Evolutionary conservation across 2,113 vertebrate species (phyloP), one percentile per base, ranked within the genome.

Genomic region (Danionella cerebrum): DNA sequence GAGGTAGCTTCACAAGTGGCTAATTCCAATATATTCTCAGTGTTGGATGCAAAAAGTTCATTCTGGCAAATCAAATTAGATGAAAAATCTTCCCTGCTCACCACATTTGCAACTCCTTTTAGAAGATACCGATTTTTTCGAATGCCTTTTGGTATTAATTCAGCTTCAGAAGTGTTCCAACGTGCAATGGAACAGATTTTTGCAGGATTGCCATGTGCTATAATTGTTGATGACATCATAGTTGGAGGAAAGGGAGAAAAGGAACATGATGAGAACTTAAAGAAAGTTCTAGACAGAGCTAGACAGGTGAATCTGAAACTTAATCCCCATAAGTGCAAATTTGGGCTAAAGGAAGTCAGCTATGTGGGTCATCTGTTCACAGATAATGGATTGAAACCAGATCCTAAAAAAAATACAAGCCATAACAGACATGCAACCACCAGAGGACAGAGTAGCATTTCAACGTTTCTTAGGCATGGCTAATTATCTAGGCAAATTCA

Each of bases 351-450:
- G n/a, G n/a, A n/a, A n/a, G 54, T 58, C 1, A 39, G 35, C 16
- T 59, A 59, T 27, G 36, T 59, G 19, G 70, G 69, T 58, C 2
- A 19, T 1, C 18, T 24, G 64, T 81, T 77, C 72, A 82, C 79
- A 79, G 74, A 78, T 7, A 51, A n/a, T n/a, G 25, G 50, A 52
- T 33, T 53, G 11, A 83, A 80, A 74, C 71, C 65, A 79, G 79
- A 80, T n/a, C 75, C 74, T 81, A 82, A 76, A 73, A 54, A 33
- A 79, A 69, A 53, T 45, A 0, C 0, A 48, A 65, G 76, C 41
- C 4, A 33, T 0, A n/a, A 60, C 31, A 1, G 0, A 65, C 31
- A 55, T 6, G 50, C 70, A 57, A 41, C 51, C 55, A 55, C 67
- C 69, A 27, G 16, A 0, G 47, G 0, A 0, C 0, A 0, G 21